Base-by-base conservation (phyloP, 2,113 vertebrate genomes). In the Pleuronectes platessa region DNA sequence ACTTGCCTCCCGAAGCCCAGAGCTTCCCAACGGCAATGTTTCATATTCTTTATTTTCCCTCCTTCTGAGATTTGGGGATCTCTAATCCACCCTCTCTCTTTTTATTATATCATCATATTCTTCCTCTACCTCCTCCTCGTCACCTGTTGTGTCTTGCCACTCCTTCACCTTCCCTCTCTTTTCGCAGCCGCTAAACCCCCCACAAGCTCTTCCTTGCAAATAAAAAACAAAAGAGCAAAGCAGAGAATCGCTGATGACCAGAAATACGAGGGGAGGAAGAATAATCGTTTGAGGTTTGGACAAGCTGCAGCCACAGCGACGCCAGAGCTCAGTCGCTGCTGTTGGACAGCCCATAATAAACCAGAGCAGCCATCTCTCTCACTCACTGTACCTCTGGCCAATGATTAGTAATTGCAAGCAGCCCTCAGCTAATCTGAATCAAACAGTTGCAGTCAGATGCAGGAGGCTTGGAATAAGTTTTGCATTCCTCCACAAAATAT, bases 361-460 rank as follows among this genome's bases (percentile, higher is more conserved):
- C 59, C 31, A 4, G 10, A 26, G 51, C 49, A 76, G 55, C 70
- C 72, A 62, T 82, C 63, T 75, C 61, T 79, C 61, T 79, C 67
- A 40, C 74, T 60, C 51, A 6, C 53, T 62, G 7, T 15, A 78
- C 80, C 56, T 71, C 79, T 23, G 66, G 70, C 73, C 78, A 79
- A 71, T 75, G 71, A 82, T 76, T 23, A 61, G 81, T 88, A 84
- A 87, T 89, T 85, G 71, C 84, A 74, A 63, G 73, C 81, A 86
- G 74, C 58, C 74, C 54, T 76, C 2, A 54, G 63, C 71, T 76
- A 71, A 82, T 87, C 76, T 27, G 70, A 83, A 72, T 67, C 68
- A 65, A 79, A 76, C 64, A 67, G 61, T 75, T 1, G 6, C 53
- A 78, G 35, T 72, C 55, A 74, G 31, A 75, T 35, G 55, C 49